phyloP scores from a whole-genome alignment of 2,888 invertebrate genomes.

The Eupithecia centaureata region DNA sequence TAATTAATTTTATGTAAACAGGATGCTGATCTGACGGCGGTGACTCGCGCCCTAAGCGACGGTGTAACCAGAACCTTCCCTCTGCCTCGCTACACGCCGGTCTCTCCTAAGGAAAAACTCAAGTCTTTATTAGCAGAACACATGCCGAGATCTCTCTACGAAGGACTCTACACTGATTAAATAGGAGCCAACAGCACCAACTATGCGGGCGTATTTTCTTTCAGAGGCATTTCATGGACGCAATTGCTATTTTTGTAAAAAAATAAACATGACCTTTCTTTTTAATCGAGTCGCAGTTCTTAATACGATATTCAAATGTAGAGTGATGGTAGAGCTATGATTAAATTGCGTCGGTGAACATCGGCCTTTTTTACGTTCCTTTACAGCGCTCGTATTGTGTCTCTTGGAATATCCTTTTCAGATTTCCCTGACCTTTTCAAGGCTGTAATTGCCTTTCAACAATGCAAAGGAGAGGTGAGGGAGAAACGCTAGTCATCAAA shows the following conservation, averaged over 20 bases:
- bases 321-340: background rate
- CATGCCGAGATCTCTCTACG: slow-evolving; percentile 91
- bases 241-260: no score
- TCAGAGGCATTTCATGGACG: background rate
- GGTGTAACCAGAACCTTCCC: slow-evolving; percentile 92
- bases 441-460: slow-evolving; percentile 7
- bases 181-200: slow-evolving; percentile 14
- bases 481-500: slow-evolving; percentile 13
- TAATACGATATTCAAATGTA: background rate
- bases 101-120: slow-evolving; percentile 90
- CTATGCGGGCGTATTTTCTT: background rate
- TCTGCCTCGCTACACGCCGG: slow-evolving; percentile 92
- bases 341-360: slow-evolving; percentile 1
- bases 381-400: slow-evolving; percentile 16
- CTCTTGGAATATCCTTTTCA: slow-evolving; percentile 6
- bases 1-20: slow-evolving; percentile 62
- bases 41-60: slow-evolving; percentile 90
- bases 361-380: background rate
- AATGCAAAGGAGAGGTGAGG: slow-evolving; percentile 10
- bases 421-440: slow-evolving; percentile 20
- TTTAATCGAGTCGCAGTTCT: background rate
- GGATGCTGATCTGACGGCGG: slow-evolving; percentile 90
- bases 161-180: slow-evolving; percentile 87
- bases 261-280: no score
- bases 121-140: slow-evolving; percentile 92